A percentile compares a stretch with the other conserved stretches of the same genome.
Conservation (phyloP, 2,113 vertebrate species). For the Phrynosoma platyrhinos region DNA sequence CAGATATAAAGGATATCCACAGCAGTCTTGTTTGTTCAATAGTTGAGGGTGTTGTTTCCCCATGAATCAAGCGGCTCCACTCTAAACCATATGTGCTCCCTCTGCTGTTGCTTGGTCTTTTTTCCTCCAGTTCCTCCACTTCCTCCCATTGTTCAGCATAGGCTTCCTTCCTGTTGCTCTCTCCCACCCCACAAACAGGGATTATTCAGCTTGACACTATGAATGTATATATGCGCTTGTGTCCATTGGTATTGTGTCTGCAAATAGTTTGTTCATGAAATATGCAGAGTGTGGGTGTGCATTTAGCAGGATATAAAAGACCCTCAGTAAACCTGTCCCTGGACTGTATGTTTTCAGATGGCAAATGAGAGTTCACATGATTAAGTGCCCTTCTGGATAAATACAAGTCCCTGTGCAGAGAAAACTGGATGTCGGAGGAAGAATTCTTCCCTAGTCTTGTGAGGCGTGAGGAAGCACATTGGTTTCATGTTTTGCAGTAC, state of each 20-base stretch:
- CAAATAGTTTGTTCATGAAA: background rate
- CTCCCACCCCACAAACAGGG: slow-evolving; percentile 28
- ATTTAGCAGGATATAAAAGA: background rate
- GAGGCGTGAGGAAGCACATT: background rate
- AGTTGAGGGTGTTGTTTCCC: slow-evolving; percentile 39
- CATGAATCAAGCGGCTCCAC: slow-evolving; percentile 58
- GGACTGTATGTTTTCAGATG: background rate
- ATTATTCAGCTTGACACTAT: slow-evolving; percentile 6
- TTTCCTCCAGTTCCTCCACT: slow-evolving; percentile 77
- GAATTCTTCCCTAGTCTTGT: background rate
- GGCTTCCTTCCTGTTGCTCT: slow-evolving; percentile 82
- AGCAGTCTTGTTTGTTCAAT: background rate
- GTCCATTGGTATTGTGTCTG: background rate
- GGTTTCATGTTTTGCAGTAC: background rate
- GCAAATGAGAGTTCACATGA: background rate
- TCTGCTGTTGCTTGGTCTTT: slow-evolving; percentile 52
- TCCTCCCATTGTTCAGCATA: slow-evolving; percentile 81
- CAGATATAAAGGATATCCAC: background rate
- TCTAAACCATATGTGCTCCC: slow-evolving; percentile 62
- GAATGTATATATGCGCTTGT: background rate
- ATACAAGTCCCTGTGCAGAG: background rate
- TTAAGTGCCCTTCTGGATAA: background rate
- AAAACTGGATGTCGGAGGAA: background rate
- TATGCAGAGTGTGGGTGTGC: background rate
- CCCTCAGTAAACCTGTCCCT: background rate